Evolutionary conservation across 2,888 invertebrate species (phyloP), one percentile per base, ranked within the genome.

Genomic region (Cosmia pyralina): DNA sequence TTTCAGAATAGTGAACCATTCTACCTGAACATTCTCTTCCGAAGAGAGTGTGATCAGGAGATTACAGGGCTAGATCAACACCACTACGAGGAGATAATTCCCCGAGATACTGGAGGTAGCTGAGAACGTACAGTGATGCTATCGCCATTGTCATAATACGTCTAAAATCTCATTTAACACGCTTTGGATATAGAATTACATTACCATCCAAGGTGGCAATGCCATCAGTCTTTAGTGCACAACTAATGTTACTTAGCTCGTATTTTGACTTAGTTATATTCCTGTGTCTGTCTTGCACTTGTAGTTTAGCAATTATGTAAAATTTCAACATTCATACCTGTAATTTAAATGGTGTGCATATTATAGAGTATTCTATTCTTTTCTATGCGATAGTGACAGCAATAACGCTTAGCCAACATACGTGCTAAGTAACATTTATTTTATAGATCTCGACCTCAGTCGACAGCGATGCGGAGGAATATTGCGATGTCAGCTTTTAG

Each of bases 391-490:
- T 10, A 48, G 17, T 17, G 17, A 48, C 17, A 48, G 7, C 0
- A 48, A 48, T 48, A 17, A 48, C 17, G 48, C 2, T 17, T 17
- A 48, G 46, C n/a, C n/a, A n/a, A 48, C 8, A 7, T 8, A 50
- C 50, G 50, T 8, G 50, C 3, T 50, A 50, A 8, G 8, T 50
- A 19, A 19, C 10, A 10, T 52, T n/a, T 52, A n/a, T n/a, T 52
- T n/a, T 52, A n/a, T n/a, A 52, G 50, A 52, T 52, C 50, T 52
- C 50, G 50, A 10, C 1, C 4, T 52, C 50, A 10, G n/a, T n/a
- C n/a, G 50, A 52, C 50, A 52, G n/a, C n/a, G n/a, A 52, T n/a
- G n/a, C 50, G 50, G 50, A 52, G 50, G n/a, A 52, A 52, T n/a
- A n/a, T 52, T 52, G 10, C 50, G 50, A n/a, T 52, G 50, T 10